These are phyloP conservation scores for Lepidurus arcticus DNA, from an alignment of 1,140 invertebrate species.

Conservation along the genomic window DNA sequence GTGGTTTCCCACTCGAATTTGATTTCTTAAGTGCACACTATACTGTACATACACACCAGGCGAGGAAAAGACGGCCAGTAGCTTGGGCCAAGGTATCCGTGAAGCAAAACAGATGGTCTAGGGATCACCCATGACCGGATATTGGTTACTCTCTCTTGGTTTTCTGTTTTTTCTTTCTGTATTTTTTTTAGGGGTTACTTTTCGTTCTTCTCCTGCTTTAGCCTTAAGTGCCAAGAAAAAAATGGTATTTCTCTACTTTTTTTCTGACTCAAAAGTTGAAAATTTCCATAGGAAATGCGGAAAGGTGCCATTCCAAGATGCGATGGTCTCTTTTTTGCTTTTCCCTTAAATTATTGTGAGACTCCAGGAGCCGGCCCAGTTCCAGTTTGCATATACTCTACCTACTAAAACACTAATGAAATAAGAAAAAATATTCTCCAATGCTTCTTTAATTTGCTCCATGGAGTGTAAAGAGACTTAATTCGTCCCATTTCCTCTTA, in stretches of 20 bases:
- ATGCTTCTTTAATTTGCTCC: not conserved
- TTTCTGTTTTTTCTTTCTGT: not conserved
- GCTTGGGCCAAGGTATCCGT: not conserved
- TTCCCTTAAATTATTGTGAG: too few species aligned
- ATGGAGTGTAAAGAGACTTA: not conserved
- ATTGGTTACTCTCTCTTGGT: not conserved
- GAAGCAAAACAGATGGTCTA: conserved; percentile 13
- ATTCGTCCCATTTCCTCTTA: not conserved
- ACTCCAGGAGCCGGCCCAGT: too few species aligned
- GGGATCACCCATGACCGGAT: not conserved
- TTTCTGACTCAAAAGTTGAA: too few species aligned
- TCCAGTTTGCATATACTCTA: too few species aligned
- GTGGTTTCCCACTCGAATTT: not conserved
- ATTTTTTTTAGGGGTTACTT: not conserved
- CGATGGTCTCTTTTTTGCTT: too few species aligned
- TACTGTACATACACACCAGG: not conserved
- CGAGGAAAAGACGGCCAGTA: not conserved
- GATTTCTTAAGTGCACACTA: conserved; percentile 1
- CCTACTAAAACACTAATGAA: too few species aligned
- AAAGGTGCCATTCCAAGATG: too few species aligned
- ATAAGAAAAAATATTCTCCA: not conserved
- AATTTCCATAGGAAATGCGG: too few species aligned
- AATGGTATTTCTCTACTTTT: too few species aligned
- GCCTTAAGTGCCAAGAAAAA: too few species aligned
- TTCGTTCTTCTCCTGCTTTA: too few species aligned